Evolutionary conservation across 2,888 invertebrate species (phyloP).

Genomic region (Eustalomyia histrio): DNA sequence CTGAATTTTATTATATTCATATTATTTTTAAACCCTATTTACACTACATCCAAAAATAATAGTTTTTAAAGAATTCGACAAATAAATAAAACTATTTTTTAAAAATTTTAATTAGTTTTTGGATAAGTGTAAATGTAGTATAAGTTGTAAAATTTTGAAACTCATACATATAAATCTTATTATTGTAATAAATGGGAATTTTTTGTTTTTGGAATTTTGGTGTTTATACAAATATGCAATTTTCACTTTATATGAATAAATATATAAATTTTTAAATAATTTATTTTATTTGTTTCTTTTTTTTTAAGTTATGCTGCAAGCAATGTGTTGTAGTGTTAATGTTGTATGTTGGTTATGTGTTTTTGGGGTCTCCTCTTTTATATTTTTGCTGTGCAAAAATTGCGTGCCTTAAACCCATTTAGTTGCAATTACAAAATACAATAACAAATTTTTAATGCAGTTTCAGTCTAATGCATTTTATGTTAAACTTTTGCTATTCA

Average conservation of each 20-base stretch:
- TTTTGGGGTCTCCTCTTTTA: constrained; percentile 38
- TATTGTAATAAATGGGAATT: constrained; percentile 36
- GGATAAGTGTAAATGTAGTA: too few relatives aligned
- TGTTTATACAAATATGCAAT: constrained; percentile 36
- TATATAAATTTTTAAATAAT: constrained; percentile 45
- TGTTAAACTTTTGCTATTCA: constrained; percentile 36
- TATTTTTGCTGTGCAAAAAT: constrained; percentile 57
- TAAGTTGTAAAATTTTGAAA: too few relatives aligned
- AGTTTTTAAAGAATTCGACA: too few relatives aligned
- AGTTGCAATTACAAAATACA: constrained; percentile 64
- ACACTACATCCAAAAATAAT: too few relatives aligned
- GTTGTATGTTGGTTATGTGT: neutral
- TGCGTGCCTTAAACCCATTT: constrained; percentile 62
- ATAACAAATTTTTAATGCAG: constrained; percentile 59
- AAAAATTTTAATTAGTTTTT: too few relatives aligned
- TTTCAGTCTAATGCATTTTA: constrained; percentile 61
- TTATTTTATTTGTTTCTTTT: constrained; percentile 40
- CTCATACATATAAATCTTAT: constrained; percentile 23
- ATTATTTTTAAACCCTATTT: too few relatives aligned
- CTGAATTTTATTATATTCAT: too few relatives aligned
- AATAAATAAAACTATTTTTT: too few relatives aligned
- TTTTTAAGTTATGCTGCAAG: constrained; percentile 7
- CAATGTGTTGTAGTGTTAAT: constrained; percentile 38
- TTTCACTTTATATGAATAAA: constrained; percentile 54
- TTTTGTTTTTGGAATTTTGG: constrained; percentile 31